Base-by-base conservation (phyloP, 1,140 invertebrate species). In the Campoletis sonorensis region DNA sequence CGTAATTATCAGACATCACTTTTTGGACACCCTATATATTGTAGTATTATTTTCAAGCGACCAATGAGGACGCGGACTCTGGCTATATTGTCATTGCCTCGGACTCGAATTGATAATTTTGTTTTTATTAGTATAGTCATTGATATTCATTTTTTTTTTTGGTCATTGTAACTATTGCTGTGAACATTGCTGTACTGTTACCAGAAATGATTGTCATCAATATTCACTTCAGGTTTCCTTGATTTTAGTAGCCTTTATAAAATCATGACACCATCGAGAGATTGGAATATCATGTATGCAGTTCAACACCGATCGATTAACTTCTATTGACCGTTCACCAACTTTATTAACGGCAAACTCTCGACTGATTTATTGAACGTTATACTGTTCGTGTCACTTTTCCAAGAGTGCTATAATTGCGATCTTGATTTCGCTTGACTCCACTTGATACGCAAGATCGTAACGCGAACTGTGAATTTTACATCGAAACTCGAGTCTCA, bases 351-450 rank as follows among this genome's bases (percentile, higher is more conserved):
- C n/a, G 8, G 61, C n/a, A 64, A 64, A 64, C n/a, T 64, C 61
- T 26, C 23, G 61, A 23, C 23, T 64, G 61, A 26, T 26, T 64
- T 64, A 26, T 64, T 26, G 7, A 21, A 18, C n/a, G 21, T 15
- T n/a, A 64, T 64, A 26, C 23, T 27, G 21, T 23, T 64, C 61
- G 61, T 64, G 61, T 64, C 61, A 64, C n/a, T 64, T 64, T 64
- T 64, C n/a, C 61, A 15, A 23, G 61, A 26, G 61, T 7, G 23
- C 23, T 13, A 64, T 64, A 64, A 64, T 64, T 64, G 21, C 23
- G 61, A 64, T 23, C 61, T 64, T 64, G 61, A 64, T 64, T 64
- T 64, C 61, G 61, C 61, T 64, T 64, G 61, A 64, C 61, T 64
- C 61, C 61, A 64, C 61, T 64, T 64, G 23, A 64, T 64, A 64